Conservation (phyloP, 2,888 invertebrate species). For the Dryocosmus kuriphilus region DNA sequence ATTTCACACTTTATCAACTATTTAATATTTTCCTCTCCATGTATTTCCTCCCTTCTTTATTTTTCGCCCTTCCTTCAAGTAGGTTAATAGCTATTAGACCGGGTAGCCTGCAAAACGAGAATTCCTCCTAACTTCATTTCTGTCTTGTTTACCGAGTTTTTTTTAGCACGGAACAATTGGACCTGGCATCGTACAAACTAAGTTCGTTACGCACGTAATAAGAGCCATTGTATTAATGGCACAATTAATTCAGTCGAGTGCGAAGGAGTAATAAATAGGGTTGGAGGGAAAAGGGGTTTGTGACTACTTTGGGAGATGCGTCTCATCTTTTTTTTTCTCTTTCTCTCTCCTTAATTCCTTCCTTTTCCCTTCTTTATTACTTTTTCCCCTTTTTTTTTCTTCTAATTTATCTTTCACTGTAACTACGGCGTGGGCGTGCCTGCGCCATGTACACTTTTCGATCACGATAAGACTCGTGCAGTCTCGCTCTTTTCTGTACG, state of each 20-base stretch:
- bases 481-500: constrained; percentile 37
- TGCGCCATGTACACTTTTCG: constrained; percentile 6
- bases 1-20: background rate
- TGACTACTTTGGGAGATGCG: background rate
- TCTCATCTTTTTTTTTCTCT: background rate
- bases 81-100: background rate
- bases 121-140: constrained; percentile 1
- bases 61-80: background rate
- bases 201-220: constrained; percentile 25
- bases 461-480: background rate
- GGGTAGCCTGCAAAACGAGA: constrained; percentile 10
- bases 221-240: constrained; percentile 19
- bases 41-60: background rate
- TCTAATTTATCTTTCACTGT: constrained; percentile 41
- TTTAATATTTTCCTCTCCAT: background rate
- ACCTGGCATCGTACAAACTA: constrained; percentile 13
- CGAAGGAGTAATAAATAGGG: constrained; percentile 9
- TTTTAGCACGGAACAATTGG: constrained; percentile 34
- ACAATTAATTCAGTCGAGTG: constrained; percentile 28
- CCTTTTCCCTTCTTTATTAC: constrained; percentile 12
- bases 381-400: background rate
- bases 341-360: constrained; percentile 20
- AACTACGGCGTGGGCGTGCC: constrained; percentile 41
- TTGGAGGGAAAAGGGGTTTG: background rate
- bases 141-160: constrained; percentile 29